phyloP scores from a whole-genome alignment of 2,888 invertebrate species.

The Prionchulus punctatus region DNA sequence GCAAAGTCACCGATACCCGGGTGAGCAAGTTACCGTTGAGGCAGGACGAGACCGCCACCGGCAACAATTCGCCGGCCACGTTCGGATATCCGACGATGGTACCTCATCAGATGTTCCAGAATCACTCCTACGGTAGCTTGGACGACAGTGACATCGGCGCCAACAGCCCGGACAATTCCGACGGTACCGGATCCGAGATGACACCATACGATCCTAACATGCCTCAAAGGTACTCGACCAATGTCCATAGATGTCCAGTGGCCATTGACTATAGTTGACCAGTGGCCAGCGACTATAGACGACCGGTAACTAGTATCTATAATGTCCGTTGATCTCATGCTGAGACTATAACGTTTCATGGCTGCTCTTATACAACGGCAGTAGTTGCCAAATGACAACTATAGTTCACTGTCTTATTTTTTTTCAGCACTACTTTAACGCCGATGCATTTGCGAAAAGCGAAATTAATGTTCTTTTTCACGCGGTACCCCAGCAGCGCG shows the following conservation, averaged over 20 bases:
- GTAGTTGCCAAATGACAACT: too few species aligned
- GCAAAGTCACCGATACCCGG: conserved; percentile 14
- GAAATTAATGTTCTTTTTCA: conserved; percentile 99
- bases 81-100: conserved; percentile 25
- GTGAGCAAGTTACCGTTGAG: conserved; percentile 15
- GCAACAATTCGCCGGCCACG: conserved; percentile 11
- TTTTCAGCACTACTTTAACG: conserved; percentile 62
- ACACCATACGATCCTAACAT: conserved; percentile 10
- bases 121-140: conserved; percentile 14
- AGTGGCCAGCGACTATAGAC: too few species aligned
- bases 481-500: conserved; percentile 93
- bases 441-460: conserved; percentile 99
- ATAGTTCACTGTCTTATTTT: too few species aligned
- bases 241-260: too few species aligned
- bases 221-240: conserved; percentile 19
- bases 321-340: not conserved
- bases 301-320: not conserved
- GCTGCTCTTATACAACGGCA: not conserved
- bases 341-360: not conserved
- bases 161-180: conserved; percentile 23
- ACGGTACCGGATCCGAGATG: conserved; percentile 10
- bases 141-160: conserved; percentile 15
- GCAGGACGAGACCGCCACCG: conserved; percentile 10
- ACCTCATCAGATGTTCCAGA: too few species aligned
- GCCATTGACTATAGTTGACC: too few species aligned